Evolutionary conservation across 2,113 vertebrate genomes (phyloP).

Genomic region (Siniperca chuatsi): DNA sequence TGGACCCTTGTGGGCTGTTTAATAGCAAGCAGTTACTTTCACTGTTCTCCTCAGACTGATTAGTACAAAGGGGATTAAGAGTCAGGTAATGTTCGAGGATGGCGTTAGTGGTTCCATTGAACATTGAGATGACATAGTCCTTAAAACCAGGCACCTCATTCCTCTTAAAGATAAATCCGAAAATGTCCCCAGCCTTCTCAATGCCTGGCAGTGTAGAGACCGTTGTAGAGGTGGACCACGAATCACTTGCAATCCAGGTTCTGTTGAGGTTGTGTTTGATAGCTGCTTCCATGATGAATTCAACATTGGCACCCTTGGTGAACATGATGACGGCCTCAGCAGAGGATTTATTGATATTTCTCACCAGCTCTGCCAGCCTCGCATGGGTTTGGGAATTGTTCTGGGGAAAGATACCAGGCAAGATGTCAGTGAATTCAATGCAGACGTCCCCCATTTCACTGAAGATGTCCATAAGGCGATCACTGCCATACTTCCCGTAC

Average conservation of each 20-base stretch:
- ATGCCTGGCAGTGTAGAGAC: conserved; percentile 30
- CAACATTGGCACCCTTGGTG: conserved; percentile 53
- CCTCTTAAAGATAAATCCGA: conserved; percentile 64
- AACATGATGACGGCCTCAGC: conserved; percentile 76
- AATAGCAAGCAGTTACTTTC: background rate
- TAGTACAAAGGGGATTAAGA: background rate
- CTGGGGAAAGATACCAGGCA: conserved; percentile 50
- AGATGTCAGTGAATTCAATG: conserved; percentile 61
- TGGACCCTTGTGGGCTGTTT: background rate
- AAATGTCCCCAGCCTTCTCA: conserved; percentile 45
- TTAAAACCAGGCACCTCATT: conserved; percentile 67
- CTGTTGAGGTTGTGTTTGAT: conserved; percentile 41
- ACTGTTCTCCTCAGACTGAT: background rate
- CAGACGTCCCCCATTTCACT: conserved; percentile 1
- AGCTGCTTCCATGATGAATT: conserved; percentile 50
- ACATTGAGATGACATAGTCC: conserved; percentile 49
- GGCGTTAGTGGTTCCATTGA: background rate
- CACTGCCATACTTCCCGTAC: conserved; percentile 72
- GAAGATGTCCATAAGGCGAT: conserved; percentile 22
- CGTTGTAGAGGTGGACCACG: conserved; percentile 58
- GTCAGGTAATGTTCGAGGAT: background rate
- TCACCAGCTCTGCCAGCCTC: conserved; percentile 20
- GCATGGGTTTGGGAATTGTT: accelerated
- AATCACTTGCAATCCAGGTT: conserved; percentile 77
- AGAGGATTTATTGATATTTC: background rate